These are phyloP conservation scores for Crambe crambe DNA, from an alignment of 37 sponge, comb jelly and placozoan genomes.

Conservation along the genomic window DNA sequence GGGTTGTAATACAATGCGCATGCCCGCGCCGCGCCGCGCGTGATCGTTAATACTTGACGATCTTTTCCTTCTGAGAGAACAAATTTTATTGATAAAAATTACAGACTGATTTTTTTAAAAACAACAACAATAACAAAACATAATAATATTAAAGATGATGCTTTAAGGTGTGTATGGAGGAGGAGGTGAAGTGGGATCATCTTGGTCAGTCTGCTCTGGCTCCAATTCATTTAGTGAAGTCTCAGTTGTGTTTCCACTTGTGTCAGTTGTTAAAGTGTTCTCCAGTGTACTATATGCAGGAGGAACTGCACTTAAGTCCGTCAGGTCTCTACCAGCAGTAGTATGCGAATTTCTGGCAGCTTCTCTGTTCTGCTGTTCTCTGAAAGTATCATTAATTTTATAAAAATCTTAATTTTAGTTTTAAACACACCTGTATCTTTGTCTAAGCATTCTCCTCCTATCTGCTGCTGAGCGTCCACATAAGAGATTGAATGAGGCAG, in stretches of 20 bases:
- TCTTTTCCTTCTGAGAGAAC: no score
- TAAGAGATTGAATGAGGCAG: constrained; percentile 65
- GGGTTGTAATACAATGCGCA: no score
- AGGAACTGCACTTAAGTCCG: not conserved
- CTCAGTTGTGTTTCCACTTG: constrained; percentile 19
- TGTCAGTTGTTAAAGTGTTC: constrained; percentile 5
- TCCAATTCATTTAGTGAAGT: constrained; percentile 37
- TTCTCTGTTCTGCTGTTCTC: not conserved
- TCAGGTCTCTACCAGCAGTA: not conserved
- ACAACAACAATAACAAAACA: not conserved
- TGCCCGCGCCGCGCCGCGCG: no score
- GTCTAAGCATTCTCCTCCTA: constrained; percentile 48
- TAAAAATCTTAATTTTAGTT: no score
- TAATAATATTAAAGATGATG: not conserved
- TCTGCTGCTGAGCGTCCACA: constrained; percentile 75
- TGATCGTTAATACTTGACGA: no score
- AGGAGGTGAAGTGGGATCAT: constrained; percentile 34
- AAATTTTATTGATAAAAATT: no score
- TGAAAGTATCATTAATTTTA: not conserved
- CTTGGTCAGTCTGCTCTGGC: constrained; percentile 8
- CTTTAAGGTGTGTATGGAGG: constrained; percentile 57
- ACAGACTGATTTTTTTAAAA: not conserved
- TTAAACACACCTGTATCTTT: constrained; percentile 43
- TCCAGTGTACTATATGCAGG: constrained; percentile 34
- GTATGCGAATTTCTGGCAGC: not conserved